Evolutionary conservation across 2,113 vertebrate species (phyloP), one percentile per base, ranked within the genome.

Genomic region (Nothoprocta perdicaria): DNA sequence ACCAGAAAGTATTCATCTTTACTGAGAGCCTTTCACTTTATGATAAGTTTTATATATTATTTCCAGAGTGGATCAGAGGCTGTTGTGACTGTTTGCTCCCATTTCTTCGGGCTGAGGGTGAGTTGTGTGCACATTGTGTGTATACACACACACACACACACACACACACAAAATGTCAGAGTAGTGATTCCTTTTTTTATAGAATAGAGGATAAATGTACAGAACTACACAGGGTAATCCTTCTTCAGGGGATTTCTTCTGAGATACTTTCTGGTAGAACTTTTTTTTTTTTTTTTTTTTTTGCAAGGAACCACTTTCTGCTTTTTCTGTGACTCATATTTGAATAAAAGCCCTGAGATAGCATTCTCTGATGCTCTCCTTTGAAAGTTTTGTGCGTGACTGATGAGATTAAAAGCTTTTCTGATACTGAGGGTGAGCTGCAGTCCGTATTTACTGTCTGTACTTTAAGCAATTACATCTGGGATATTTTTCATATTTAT

Each of bases 331-430:
- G 55, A 67, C 77, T 83, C 10, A 2, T 24, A 61, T 74, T 78
- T 91, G 72, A 92, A 83, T 38, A 71, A 68, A 92, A 65, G 61
- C 8, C 13, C 79, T 53, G 40, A 74, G 90, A 67, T 71, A 91
- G 71, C 46, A 27, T 53, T 77, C 40, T 58, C 8, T 73, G 58
- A 62, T 84, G 38, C 6, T 81, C 29, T 75, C 17, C 48, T 41
- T 87, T 15, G 77, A 53, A 40, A 23, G 3, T 38, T 86, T 89
- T 89, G 21, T 85, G 40, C 0, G 0, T 71, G 29, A 11, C 53
- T 87, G 41, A 43, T 91, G 50, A 74, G 65, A 84, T 60, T 31
- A 75, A 76, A 77, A 85, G 24, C 18, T 80, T 78, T 84, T 83
- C 50, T 71, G 41, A 5, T 29, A 60, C 40, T 7, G 35, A 60